These are phyloP conservation scores for Tetheella fluctuosa DNA, from an alignment of 2,888 invertebrate species.

Conservation along the genomic window DNA sequence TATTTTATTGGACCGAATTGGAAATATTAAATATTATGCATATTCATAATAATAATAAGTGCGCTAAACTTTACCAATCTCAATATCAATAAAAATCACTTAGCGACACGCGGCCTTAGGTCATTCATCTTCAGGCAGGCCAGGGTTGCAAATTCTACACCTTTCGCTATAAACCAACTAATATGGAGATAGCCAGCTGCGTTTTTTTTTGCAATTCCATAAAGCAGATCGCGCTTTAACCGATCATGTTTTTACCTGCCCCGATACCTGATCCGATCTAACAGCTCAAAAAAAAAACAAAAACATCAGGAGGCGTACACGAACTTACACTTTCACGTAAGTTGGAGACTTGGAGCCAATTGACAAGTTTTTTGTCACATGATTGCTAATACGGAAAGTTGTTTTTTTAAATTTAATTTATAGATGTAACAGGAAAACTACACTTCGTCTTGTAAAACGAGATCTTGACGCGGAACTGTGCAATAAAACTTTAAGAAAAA, in stretches of 20 bases:
- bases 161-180: constrained; percentile 55
- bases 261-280: constrained; percentile 40
- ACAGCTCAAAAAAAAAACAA: constrained; percentile 40
- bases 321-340: constrained; percentile 51
- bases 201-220: constrained; percentile 49
- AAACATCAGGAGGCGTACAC: constrained; percentile 39
- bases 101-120: not conserved
- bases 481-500: not conserved
- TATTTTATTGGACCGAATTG: not conserved
- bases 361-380: constrained; percentile 33
- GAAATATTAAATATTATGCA: too few relatives aligned
- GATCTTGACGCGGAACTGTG: constrained; percentile 9
- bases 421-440: constrained; percentile 12
- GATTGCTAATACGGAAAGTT: constrained; percentile 39
- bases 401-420: constrained; percentile 12
- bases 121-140: constrained; percentile 2
- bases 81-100: not conserved
- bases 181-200: constrained; percentile 57
- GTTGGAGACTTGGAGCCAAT: constrained; percentile 25
- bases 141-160: constrained; percentile 32
- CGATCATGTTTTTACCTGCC: constrained; percentile 42
- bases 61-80: not conserved
- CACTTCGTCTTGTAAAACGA: constrained; percentile 6
- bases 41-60: too few relatives aligned
- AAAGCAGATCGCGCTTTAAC: constrained; percentile 43